Evolutionary conservation across 2,888 invertebrate genomes (phyloP).

Genomic region (Lepidochitona cinerea): DNA sequence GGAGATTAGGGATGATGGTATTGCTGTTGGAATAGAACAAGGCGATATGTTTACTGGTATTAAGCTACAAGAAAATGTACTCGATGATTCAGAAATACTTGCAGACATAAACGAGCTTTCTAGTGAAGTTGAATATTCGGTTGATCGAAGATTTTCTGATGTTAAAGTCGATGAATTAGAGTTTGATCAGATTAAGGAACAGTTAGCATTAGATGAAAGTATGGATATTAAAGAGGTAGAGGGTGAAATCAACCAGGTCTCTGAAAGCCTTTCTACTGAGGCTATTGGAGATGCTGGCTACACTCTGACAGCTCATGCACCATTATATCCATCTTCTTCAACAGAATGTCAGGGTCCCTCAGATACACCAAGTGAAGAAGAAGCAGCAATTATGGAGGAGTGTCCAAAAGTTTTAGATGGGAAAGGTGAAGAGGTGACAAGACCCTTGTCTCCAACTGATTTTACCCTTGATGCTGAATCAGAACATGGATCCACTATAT

Average conservation of each 20-base stretch:
- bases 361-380: slow-evolving; percentile 41
- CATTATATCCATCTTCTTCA: slow-evolving; percentile 38
- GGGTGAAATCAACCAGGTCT: slow-evolving; percentile 26
- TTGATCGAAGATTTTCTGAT: slow-evolving; percentile 20
- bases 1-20: slow-evolving; percentile 12
- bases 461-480: slow-evolving; percentile 55
- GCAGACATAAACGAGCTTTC: slow-evolving; percentile 10
- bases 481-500: slow-evolving; percentile 13
- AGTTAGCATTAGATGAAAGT: background rate
- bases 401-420: slow-evolving; percentile 22
- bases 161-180: slow-evolving; percentile 14
- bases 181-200: background rate
- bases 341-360: slow-evolving; percentile 44
- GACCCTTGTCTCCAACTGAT: slow-evolving; percentile 61
- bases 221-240: slow-evolving; percentile 19
- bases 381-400: slow-evolving; percentile 23
- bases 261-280: slow-evolving; percentile 21
- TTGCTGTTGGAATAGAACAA: slow-evolving; percentile 16
- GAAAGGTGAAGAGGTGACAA: slow-evolving; percentile 22
- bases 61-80: slow-evolving; percentile 6
- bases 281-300: background rate
- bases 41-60: background rate
- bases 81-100: background rate
- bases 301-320: slow-evolving; percentile 9
- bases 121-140: slow-evolving; percentile 21